phyloP scores from a whole-genome alignment of 1,140 invertebrate species.

The Drosophila miranda region DNA sequence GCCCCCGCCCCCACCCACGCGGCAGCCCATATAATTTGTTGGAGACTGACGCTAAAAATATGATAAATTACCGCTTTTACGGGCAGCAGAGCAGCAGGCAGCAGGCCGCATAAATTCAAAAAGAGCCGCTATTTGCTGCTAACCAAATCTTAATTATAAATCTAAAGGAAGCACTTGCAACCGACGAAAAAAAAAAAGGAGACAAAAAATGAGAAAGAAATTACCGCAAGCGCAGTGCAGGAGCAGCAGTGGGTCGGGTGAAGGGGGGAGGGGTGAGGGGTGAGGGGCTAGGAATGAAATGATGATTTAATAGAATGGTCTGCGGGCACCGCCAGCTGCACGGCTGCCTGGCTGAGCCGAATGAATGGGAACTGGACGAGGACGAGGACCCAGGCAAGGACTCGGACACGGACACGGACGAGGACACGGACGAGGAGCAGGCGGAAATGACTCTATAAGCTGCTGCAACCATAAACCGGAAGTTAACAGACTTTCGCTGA shows the following conservation, averaged over 20 bases:
- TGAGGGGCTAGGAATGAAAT: conserved; percentile 56
- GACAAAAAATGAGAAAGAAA: conserved; percentile 28
- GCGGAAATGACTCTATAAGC: conserved; percentile 79
- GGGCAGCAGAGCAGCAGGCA: conserved; percentile 45
- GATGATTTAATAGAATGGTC: conserved; percentile 81
- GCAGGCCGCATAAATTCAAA: conserved; percentile 40
- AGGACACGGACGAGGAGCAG: conserved; percentile 14
- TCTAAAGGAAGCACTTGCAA: conserved; percentile 80
- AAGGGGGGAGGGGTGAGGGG: too few species aligned
- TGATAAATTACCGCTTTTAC: conserved; percentile 69
- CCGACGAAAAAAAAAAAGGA: conserved; percentile 14
- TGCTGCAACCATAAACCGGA: conserved; percentile 81
- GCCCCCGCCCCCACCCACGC: neutral
- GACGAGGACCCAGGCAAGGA: neutral
- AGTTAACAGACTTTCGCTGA: conserved; percentile 81
- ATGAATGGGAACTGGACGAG: conserved; percentile 57
- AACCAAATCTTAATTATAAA: conserved; percentile 82
- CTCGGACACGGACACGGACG: conserved; percentile 9
- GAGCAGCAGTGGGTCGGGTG: neutral
- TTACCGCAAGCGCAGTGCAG: conserved; percentile 68
- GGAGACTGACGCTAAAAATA: conserved; percentile 56
- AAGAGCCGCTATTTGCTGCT: conserved; percentile 66
- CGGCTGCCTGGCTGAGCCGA: conserved; percentile 58
- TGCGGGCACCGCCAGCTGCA: conserved; percentile 77
- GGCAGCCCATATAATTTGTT: conserved; percentile 51